phyloP scores from a whole-genome alignment of 2,888 invertebrate genomes.

The Tuberolachnus salignus region DNA sequence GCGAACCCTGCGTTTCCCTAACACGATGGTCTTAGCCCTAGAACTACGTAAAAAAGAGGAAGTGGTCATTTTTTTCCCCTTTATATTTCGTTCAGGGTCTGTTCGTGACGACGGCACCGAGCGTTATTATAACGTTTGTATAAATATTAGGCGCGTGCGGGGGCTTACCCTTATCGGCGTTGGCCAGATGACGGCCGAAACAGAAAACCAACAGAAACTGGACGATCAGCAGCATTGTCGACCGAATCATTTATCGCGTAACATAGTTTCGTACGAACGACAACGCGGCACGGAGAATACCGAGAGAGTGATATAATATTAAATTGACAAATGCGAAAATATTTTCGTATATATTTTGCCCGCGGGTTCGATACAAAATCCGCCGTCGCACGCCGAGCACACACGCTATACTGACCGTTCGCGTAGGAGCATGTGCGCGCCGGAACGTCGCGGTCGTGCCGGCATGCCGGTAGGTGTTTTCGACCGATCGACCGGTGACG shows the following conservation, averaged over 20 bases:
- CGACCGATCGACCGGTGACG: neutral
- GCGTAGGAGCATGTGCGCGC: neutral
- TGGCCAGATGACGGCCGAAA: slow-evolving; percentile 1
- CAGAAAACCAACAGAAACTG: neutral
- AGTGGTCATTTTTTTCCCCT: too few species aligned
- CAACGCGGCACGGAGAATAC: neutral
- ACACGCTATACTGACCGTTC: slow-evolving; percentile 14
- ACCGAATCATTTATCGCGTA: neutral
- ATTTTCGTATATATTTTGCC: neutral
- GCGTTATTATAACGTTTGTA: too few species aligned
- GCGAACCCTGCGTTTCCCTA: too few species aligned
- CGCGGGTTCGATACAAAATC: neutral
- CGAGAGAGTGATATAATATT: neutral
- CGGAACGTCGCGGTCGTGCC: neutral
- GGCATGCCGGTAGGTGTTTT: neutral
- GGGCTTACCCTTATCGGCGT: slow-evolving; percentile 23
- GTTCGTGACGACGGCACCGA: too few species aligned
- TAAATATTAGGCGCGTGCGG: too few species aligned
- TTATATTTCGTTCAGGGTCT: too few species aligned
- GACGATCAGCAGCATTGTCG: neutral
- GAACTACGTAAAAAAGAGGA: too few species aligned
- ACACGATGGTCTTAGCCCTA: too few species aligned
- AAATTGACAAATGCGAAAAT: neutral
- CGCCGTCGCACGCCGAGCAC: neutral
- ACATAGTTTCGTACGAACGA: neutral